A percentile compares a stretch with the other conserved stretches of the same genome.
phyloP scores from a whole-genome alignment of 2,113 vertebrate genomes.

The Hydropotes inermis region DNA sequence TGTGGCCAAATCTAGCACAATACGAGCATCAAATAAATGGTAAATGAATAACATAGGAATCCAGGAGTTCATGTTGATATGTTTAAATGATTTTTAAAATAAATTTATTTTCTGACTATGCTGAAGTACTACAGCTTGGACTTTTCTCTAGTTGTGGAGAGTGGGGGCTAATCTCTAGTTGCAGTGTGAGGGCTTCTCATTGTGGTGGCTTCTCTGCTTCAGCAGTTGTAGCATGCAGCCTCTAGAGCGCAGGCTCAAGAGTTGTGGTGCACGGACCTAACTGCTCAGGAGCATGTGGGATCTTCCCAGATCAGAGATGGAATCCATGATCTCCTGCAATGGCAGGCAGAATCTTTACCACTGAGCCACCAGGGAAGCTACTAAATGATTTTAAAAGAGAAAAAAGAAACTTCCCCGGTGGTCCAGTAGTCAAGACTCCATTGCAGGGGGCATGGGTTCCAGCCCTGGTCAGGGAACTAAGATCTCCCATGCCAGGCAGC shows the following conservation, averaged over 20 bases:
- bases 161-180: background rate
- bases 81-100: background rate
- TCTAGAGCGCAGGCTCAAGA: background rate
- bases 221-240: background rate
- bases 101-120: background rate
- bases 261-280: background rate
- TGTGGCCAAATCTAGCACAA: background rate
- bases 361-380: background rate
- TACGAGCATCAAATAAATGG: background rate
- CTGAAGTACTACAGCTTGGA: background rate
- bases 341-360: background rate
- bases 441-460: background rate
- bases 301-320: background rate
- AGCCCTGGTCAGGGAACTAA: background rate
- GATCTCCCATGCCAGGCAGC: background rate
- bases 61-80: background rate
- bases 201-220: background rate
- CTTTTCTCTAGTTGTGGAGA: background rate
- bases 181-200: background rate
- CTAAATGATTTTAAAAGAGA: background rate
- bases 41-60: constrained; percentile 37
- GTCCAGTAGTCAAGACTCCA: background rate
- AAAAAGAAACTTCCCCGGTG: background rate
- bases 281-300: background rate
- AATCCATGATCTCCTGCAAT: background rate